Evolutionary conservation across 1,140 invertebrate species (phyloP).

Genomic region (Cyrtorhinus lividipennis): DNA sequence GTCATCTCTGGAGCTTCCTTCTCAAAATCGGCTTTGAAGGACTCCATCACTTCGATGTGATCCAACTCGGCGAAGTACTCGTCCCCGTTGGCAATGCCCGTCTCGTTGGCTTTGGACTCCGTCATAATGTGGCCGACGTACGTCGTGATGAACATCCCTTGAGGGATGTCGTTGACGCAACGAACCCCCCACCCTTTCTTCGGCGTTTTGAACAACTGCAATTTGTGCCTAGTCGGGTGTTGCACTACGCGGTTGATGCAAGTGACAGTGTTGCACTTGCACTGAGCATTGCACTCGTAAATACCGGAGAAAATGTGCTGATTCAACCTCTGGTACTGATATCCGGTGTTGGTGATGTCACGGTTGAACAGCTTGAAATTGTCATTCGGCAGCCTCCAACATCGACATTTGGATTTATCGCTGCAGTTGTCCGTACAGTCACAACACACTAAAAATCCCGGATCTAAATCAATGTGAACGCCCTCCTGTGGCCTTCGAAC

Average conservation of each 20-base stretch:
- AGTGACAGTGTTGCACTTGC: constrained; percentile 54
- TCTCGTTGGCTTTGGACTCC: constrained; percentile 72
- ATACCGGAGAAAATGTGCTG: constrained; percentile 81
- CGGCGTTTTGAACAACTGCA: constrained; percentile 77
- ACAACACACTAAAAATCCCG: constrained; percentile 75
- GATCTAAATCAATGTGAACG: constrained; percentile 71
- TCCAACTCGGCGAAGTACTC: constrained; percentile 94
- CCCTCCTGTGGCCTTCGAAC: constrained; percentile 66
- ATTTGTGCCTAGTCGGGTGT: constrained; percentile 62
- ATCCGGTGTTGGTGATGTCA: constrained; percentile 48
- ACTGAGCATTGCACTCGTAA: constrained; percentile 87
- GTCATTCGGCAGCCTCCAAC: constrained; percentile 87
- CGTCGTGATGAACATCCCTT: constrained; percentile 85
- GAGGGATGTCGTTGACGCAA: constrained; percentile 85
- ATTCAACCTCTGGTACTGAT: constrained; percentile 63
- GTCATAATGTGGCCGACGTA: constrained; percentile 88
- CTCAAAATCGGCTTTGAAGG: constrained; percentile 75
- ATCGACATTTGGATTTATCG: constrained; percentile 77
- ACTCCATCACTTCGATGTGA: constrained; percentile 86
- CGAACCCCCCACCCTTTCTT: constrained; percentile 90
- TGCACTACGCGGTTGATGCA: constrained; percentile 81
- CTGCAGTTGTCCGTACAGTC: constrained; percentile 85
- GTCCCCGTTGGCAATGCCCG: constrained; percentile 54
- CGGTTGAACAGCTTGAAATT: constrained; percentile 42
- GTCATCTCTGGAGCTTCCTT: background rate